Evolutionary conservation across 2,113 vertebrate genomes (phyloP), one percentile per base, ranked within the genome.

Genomic region (Colossoma macropomum): DNA sequence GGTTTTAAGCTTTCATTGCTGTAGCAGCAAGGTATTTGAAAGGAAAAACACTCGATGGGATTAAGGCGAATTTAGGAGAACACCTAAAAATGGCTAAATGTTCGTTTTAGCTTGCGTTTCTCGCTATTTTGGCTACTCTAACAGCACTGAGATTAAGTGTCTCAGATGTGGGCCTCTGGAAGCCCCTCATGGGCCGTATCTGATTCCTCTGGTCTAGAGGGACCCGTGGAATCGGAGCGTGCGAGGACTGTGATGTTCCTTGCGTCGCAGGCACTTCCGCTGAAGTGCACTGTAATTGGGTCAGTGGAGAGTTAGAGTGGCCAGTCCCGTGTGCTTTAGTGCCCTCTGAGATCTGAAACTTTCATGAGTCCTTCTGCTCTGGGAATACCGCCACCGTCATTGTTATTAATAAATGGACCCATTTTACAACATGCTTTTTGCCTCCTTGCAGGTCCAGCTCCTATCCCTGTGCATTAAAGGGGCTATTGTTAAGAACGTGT

Each of bases 351-450:
- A 94, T 92, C 91, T 95, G 90, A 94, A 95, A 95, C 90, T 95
- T 95, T 94, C 92, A 95, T 94, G 94, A 95, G 93, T 92, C 89
- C 90, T 88, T 76, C 84, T 34, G 63, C 69, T 89, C 90, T 91
- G 94, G 92, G 93, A 93, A 93, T 93, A 94, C 90, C 90, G 89
- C 91, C 91, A 89, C 87, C 88, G 88, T 91, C 92, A 93, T 93
- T 94, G 92, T 94, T 94, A 94, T 95, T 94, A 94, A 93, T 94
- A 93, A 93, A 94, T 94, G 92, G 91, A 90, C 89, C 90, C 89
- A 92, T 94, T 93, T 92, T 93, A 92, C 92, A 87, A 68, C 85
- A 90, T 92, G 91, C 90, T 83, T 91, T 88, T 82, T 77, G 52
- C 59, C 41, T 81, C 77, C 85, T 84, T 79, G 89, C 38, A 71